These are phyloP conservation scores for Corythornis vintsioides DNA, from an alignment of 2,113 vertebrate genomes.

Conservation along the genomic window DNA sequence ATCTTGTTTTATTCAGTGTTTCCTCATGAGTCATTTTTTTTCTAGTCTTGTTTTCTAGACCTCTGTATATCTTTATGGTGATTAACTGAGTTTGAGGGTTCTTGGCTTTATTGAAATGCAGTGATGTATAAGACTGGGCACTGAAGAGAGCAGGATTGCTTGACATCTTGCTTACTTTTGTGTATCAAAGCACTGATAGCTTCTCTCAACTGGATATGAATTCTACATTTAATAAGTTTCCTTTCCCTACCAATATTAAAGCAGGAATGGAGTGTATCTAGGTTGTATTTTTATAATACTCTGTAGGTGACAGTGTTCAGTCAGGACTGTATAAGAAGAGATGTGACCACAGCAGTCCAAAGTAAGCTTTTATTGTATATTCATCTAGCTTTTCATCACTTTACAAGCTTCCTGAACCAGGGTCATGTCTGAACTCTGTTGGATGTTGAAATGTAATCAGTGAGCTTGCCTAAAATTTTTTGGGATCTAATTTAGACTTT, in stretches of 20 bases:
- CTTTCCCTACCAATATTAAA: not conserved
- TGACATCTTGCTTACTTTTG: not conserved
- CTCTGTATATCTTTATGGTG: not conserved
- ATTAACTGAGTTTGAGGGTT: not conserved
- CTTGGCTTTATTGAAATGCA: not conserved
- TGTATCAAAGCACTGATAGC: not conserved
- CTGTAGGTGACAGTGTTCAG: not conserved
- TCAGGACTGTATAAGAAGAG: not conserved
- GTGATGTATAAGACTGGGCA: not conserved
- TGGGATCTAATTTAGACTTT: not conserved
- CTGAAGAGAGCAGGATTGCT: not conserved
- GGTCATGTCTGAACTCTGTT: not conserved
- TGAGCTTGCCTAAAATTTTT: not conserved
- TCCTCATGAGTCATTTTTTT: not conserved
- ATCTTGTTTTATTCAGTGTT: not conserved
- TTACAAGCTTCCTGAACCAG: not conserved
- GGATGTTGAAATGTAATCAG: not conserved
- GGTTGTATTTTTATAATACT: not conserved
- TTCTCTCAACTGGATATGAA: not conserved
- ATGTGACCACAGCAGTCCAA: not conserved
- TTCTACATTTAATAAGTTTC: not conserved
- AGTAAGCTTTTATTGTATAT: not conserved
- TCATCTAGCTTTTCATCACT: not conserved
- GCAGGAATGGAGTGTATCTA: not conserved
- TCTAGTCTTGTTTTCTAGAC: not conserved